Conservation (phyloP, 2,888 invertebrate species). For the Caenorhabditis zanzibari region DNA sequence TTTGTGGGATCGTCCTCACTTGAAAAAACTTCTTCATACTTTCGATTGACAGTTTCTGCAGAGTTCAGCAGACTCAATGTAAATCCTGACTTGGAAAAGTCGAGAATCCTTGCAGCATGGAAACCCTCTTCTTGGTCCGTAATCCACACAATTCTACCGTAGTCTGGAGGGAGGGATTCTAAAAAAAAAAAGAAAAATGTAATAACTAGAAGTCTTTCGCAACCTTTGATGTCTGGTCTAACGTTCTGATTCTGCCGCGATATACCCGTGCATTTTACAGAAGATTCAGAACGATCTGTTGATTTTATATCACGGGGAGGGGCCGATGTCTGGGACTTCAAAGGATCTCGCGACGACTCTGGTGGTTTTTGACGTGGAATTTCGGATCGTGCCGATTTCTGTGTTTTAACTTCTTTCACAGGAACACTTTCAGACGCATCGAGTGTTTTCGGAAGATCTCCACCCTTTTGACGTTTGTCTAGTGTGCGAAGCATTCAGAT, state of each 20-base stretch:
- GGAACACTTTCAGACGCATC: not conserved
- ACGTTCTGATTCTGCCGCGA: not conserved
- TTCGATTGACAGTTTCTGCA: constrained; percentile 86
- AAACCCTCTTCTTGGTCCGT: constrained; percentile 94
- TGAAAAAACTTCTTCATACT: constrained; percentile 93
- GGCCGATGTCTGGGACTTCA: too few relatives aligned
- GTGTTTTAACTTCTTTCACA: not conserved
- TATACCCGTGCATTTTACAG: not conserved
- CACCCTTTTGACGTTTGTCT: constrained; percentile 38
- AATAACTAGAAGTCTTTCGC: not conserved
- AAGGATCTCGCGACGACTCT: not conserved
- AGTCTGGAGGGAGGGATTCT: constrained; percentile 56
- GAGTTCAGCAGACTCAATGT: constrained; percentile 21
- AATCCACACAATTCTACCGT: constrained; percentile 90
- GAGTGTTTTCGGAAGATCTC: not conserved
- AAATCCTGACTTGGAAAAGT: constrained; percentile 60
- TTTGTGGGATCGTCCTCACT: constrained; percentile 92
- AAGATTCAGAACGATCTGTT: not conserved
- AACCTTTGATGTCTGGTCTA: not conserved
- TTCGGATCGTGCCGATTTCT: not conserved
- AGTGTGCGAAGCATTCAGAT: constrained; percentile 45
- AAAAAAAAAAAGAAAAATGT: not conserved
- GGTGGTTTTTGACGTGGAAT: not conserved
- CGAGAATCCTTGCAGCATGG: constrained; percentile 59
- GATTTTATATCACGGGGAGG: not conserved